Conservation (phyloP, 2,797 vertebrate species). For the Bradypodion pumilum region DNA sequence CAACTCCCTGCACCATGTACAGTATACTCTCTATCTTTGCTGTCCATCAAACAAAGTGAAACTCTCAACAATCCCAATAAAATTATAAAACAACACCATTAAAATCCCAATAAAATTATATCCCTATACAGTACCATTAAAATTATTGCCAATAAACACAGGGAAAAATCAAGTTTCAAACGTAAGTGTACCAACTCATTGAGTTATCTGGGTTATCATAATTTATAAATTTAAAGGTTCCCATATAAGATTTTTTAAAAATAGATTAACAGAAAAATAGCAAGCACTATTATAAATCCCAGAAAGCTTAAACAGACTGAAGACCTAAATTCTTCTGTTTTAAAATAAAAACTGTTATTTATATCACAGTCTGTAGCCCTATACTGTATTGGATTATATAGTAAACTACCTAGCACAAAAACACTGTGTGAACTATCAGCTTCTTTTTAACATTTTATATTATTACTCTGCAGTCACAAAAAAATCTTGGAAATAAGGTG, state of each 20-base stretch:
- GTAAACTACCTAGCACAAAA: neutral
- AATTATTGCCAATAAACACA: no score
- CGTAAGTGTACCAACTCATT: no score
- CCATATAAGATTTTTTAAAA: neutral
- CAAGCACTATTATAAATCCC: neutral
- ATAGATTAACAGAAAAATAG: neutral
- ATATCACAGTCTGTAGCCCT: no score
- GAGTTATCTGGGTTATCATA: no score
- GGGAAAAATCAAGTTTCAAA: no score
- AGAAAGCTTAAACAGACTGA: neutral
- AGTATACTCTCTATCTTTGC: no score
- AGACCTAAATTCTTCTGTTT: neutral
- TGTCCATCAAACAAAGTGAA: no score
- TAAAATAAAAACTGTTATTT: neutral
- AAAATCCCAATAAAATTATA: neutral
- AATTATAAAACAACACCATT: no score
- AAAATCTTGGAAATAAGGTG: neutral
- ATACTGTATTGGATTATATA: neutral
- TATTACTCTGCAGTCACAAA: neutral
- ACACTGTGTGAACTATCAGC: neutral
- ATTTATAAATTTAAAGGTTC: no score
- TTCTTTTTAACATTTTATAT: neutral
- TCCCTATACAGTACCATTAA: no score
- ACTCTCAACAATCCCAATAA: no score
- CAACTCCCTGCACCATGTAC: no score